Base-by-base conservation (phyloP, 1,140 invertebrate species). In the Schlechtendalia chinensis region DNA sequence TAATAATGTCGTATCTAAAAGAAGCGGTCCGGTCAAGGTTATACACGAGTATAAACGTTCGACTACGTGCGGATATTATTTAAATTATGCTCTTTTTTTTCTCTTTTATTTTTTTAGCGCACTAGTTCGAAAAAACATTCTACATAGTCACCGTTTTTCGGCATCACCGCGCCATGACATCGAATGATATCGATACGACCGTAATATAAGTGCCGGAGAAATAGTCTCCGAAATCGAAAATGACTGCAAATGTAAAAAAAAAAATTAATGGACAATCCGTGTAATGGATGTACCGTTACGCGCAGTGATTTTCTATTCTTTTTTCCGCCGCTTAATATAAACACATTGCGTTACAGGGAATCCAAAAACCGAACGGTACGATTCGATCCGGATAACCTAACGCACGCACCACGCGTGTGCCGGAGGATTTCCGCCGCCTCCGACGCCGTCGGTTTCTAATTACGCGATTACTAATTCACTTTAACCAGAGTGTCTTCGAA, bases 1-100 rank as follows among this genome's bases (percentile, higher is more conserved):
- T 17, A 22, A 67, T 45, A 61, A n/a, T 11, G 3, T 5, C 45
- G 65, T 16, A 39, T n/a, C 8, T 53, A 72, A 12, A 54, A 16
- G 47, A n/a, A 72, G 50, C 69, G 69, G 69, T 72, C 69, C 69
- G 69, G 69, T 72, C 69, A 72, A 72, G 69, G 69, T 72, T 72
- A 53, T 69, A 65, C 29, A n/a, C 29, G n/a, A 14, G 17, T 16
- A n/a, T 69, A 45, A 45, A 67, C 32, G n/a, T 24, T 69, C 39
- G 47, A 12, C 8, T 50, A 10, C 39, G 39, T 12, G 47, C 47
- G 11, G 16, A 45, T 22, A 17, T 50, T 47, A 69, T 53, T 72
- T 29, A 72, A 53, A 54, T 72, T n/a, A 11, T 14, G 17, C 17
- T 19, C 24, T 22, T 24, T 69, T 5, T 67, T 39, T 53, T 71